phyloP scores from a whole-genome alignment of 2,113 vertebrate genomes.

The Sciurus niger region DNA sequence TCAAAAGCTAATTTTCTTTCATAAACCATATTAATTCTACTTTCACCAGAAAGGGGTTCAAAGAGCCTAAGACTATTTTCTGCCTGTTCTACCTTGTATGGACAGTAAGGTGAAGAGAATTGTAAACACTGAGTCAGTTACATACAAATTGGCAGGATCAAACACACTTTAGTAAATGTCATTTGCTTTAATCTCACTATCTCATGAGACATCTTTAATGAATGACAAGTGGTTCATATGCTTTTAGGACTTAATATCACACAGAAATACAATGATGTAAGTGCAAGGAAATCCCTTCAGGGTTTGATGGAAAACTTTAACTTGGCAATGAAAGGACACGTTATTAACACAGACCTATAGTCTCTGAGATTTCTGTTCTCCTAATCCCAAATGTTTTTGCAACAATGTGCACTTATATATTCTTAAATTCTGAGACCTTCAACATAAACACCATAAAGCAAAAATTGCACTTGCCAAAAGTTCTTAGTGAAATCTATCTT shows the following conservation, averaged over 20 bases:
- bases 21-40: background rate
- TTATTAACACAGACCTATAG: background rate
- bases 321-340: background rate
- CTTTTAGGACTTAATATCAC: background rate
- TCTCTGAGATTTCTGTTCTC: background rate
- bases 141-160: background rate
- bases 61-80: background rate
- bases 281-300: background rate
- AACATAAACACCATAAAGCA: background rate
- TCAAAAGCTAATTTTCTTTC: background rate
- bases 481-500: background rate
- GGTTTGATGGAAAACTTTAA: conserved; percentile 15
- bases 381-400: background rate
- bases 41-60: background rate
- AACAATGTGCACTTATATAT: background rate
- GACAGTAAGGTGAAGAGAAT: background rate
- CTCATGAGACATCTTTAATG: background rate
- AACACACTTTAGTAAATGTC: background rate
- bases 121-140: background rate
- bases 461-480: background rate
- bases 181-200: background rate
- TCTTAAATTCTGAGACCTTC: background rate
- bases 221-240: background rate
- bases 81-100: background rate
- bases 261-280: background rate